Evolutionary conservation across 1,140 invertebrate genomes (phyloP), one percentile per base, ranked within the genome.

Genomic region (Mylabris phalerata): DNA sequence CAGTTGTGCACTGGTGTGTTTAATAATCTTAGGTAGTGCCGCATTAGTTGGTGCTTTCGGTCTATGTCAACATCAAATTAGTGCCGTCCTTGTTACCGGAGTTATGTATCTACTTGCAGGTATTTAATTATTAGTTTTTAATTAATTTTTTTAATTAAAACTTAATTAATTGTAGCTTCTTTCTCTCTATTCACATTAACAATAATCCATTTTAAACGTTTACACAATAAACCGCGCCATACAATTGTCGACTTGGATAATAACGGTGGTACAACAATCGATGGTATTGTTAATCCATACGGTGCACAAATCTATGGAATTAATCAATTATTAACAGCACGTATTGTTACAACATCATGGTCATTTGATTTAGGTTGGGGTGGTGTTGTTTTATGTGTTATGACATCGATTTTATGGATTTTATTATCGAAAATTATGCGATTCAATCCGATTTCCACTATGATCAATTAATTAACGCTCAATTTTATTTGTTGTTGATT

Each of bases 101-200:
- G 90, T 94, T 26, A 93, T 95, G 89, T 93, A 93, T 75, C 76
- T 93, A 19, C 73, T 95, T 63, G 90, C 92, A 75, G 90, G 90
- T 92, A 75, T 13, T 13, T 13, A 19, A 19, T 19, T 19, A 19
- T 19, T 19, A 19, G 19, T 19, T 19, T 19, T 19, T 19, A 80
- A 68, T 32, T 32, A 7, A 32, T 32, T 32, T 2, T 0, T 32
- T 11, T 44, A 44, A 5, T 44, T 7, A 44, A 9, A 11, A 5
- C 19, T 10, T 3, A 11, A 32, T 4, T 44, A 44, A 26, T 83
- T 82, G 7, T 79, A 93, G 90, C 89, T 27, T 83, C 90, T 0
- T 95, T 95, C 70, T 89, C 89, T 27, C 80, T 92, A 48, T 94
- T 95, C 75, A 92, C 90, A 1, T 75, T 94, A 48, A 89, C 88